Base-by-base conservation (phyloP, 2,888 invertebrate genomes). In the Drosophila rellima region DNA sequence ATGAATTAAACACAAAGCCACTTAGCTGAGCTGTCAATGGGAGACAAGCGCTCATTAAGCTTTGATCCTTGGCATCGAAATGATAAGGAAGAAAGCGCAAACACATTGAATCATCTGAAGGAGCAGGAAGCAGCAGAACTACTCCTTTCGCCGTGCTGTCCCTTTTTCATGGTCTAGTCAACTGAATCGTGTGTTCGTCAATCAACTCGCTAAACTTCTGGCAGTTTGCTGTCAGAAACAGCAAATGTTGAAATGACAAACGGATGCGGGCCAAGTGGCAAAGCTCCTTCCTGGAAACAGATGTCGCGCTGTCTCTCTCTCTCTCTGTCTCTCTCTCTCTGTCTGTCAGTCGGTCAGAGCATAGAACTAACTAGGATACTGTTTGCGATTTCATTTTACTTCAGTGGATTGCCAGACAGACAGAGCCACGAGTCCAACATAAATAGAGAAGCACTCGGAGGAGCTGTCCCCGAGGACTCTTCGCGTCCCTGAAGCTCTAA, bases 41-140 rank as follows among this genome's bases (percentile, higher is more conserved):
- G 65, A 75, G 84, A 83, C 84, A 86, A 74, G 70, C 74, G 68
- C 82, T 86, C 87, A 84, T 84, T 86, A 81, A 80, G 84, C 82
- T 71, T 66, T 81, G 78, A 83, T 68, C 83, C 81, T 61, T 82
- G 70, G 78, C 78, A 71, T 47, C 39, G 67, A 54, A 67, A 63
- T 74, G 84, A 82, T 77, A 82, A 70, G 70, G 72, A 77, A 80
- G 61, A 67, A 39, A 56, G 55, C 50, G 62, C 64, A 75, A 67
- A 80, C 72, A 80, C 67, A 80, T 72, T 71, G 73, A 80, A 29
- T 59, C 51, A 57, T 54, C 33, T 42, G 20, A 60, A 26, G 39
- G 20, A 17, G 33, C 23, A 48, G 10, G 15, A 15, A 37, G 33
- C 5, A 33, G n/a, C n/a, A n/a, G 13, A 5, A 31, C 11, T 1